Conservation (phyloP, 2,888 invertebrate species). For the Acleris cristana region DNA sequence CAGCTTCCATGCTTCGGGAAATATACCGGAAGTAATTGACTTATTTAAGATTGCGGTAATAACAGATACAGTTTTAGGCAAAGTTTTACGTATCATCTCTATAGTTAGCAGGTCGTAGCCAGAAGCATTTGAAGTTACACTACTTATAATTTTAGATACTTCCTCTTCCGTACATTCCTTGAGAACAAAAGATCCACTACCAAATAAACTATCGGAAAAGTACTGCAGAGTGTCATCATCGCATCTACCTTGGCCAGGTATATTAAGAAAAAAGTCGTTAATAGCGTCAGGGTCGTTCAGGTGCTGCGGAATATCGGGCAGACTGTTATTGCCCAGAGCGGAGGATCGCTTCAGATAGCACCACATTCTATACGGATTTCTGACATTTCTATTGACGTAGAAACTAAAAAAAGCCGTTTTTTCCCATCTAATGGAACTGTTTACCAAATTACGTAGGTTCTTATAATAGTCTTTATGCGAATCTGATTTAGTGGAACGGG, state of each 20-base stretch:
- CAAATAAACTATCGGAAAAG: background rate
- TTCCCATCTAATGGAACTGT: background rate
- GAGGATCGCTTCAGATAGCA: background rate
- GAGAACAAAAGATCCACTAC: background rate
- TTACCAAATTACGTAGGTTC: background rate
- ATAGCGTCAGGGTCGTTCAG: background rate
- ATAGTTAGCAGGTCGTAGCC: background rate
- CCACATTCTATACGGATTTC: constrained; percentile 17
- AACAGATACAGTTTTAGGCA: background rate
- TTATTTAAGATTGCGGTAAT: constrained; percentile 4
- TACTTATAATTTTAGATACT: background rate
- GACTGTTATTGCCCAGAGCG: background rate
- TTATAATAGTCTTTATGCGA: constrained; percentile 19
- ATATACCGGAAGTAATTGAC: background rate
- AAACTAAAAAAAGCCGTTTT: constrained; percentile 11
- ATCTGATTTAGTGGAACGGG: background rate
- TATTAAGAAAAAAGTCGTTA: background rate
- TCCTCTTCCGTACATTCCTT: background rate
- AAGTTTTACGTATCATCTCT: background rate
- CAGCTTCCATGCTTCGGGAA: constrained; percentile 1
- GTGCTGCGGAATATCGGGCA: background rate
- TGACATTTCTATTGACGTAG: constrained; percentile 16
- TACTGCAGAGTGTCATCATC: background rate
- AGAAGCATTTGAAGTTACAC: background rate
- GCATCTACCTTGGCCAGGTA: background rate